A percentile compares a stretch with the other conserved stretches of the same genome.
phyloP scores from a whole-genome alignment of 2,797 vertebrate genomes.

The Poeciliopsis infans region DNA sequence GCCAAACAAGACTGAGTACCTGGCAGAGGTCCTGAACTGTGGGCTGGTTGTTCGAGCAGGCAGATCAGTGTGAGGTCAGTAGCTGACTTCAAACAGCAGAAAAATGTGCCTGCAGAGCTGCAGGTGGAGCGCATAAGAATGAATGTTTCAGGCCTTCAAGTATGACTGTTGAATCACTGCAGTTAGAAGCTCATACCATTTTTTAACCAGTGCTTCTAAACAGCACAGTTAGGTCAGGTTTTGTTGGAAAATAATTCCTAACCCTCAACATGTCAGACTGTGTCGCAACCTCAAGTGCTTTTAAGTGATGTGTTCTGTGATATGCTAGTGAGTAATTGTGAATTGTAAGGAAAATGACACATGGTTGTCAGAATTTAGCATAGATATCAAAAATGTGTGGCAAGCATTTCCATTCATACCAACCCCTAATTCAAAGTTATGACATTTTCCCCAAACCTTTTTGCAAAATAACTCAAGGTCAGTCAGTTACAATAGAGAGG shows the following conservation, averaged over 20 bases:
- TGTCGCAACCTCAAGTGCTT: background rate
- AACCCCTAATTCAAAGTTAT: background rate
- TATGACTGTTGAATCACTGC: background rate
- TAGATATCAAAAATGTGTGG: background rate
- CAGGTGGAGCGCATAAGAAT: slow-evolving; percentile 52
- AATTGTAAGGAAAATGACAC: background rate
- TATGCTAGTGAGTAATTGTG: background rate
- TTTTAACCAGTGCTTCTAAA: background rate
- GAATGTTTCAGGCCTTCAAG: slow-evolving; percentile 1
- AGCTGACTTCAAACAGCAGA: slow-evolving; percentile 66
- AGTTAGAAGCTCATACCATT: background rate
- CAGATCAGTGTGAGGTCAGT: slow-evolving; percentile 69
- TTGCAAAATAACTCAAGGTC: background rate
- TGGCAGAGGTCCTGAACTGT: slow-evolving; percentile 67
- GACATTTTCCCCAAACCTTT: background rate
- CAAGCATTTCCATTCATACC: background rate
- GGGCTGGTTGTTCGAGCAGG: slow-evolving; percentile 65
- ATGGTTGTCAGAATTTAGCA: background rate
- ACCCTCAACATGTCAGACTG: background rate
- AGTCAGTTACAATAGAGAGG: background rate
- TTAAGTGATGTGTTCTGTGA: background rate
- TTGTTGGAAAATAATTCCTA: background rate
- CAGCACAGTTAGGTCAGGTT: background rate
- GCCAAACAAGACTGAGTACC: slow-evolving; percentile 69
- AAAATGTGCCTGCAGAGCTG: slow-evolving; percentile 53